Base-by-base conservation (phyloP, 2,113 vertebrate genomes). In the Chaetorhynchus papuensis region DNA sequence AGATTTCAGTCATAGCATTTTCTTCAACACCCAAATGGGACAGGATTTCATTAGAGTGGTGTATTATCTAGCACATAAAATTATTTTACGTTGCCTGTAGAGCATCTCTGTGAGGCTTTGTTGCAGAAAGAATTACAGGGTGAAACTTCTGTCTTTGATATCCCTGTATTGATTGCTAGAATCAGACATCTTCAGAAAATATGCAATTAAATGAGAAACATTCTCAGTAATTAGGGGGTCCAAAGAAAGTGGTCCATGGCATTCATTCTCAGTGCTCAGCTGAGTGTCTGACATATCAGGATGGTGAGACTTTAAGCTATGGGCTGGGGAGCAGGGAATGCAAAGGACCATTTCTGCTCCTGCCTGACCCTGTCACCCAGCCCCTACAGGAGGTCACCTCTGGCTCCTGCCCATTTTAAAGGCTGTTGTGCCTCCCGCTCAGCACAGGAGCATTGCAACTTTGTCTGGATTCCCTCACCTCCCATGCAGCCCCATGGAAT, bases 401-500 rank as follows among this genome's bases (percentile, higher is more conserved):
- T 1, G 2, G 24, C 19, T 87, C n/a, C 81, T 53, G n/a, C 15
- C 42, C 14, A 1, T 64, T 63, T 47, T 13, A 33, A 66, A 76
- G 22, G 22, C 42, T 64, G 21, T 44, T 6, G 2, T 68, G 21
- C 28, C 78, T 53, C 42, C 39, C 37, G 20, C 57, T 63, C 1
- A 1, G 52, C 52, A 24, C 30, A 42, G 24, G 28, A 53, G 6
- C 16, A 15, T 7, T 30, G 28, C 50, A 72, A 31, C 35, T 49
- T 35, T 57, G 15, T 52, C 79, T 76, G 83, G 24, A 30, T 77
- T 80, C 1, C 41, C 68, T 37, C 59, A 53, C 20, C 26, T 4
- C 2, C 23, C 5, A 0, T 4, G 2, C 15, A 77, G 39, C 50
- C 42, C 69, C 13, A 1, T 0, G 7, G 69, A 74, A 70, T 4